phyloP scores from a whole-genome alignment of 1,140 invertebrate genomes.

The Drosophila bocki region DNA sequence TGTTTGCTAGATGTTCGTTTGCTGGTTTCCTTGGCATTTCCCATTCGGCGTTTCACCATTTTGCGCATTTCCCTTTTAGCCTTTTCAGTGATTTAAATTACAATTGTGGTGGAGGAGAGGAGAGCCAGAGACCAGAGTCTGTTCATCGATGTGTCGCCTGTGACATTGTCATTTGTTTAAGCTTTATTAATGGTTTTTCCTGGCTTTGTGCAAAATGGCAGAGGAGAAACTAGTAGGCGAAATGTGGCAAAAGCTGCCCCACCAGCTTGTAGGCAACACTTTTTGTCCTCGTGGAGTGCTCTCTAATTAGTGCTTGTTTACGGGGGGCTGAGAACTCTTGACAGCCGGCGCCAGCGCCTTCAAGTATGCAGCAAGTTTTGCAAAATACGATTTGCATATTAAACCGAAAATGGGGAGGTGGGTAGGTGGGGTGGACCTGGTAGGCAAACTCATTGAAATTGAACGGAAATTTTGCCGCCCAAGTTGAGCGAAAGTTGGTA shows the following conservation, averaged over 20 bases:
- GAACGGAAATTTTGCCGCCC: constrained; percentile 55
- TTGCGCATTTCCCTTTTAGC: constrained; percentile 14
- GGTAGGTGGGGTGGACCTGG: not conserved
- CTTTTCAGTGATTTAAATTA: constrained; percentile 42
- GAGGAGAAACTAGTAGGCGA: constrained; percentile 8
- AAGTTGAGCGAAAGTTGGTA: constrained; percentile 50
- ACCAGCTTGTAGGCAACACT: constrained; percentile 43
- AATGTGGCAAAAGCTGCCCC: constrained; percentile 5
- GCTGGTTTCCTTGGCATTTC: constrained; percentile 17
- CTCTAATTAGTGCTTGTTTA: constrained; percentile 45
- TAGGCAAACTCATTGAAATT: constrained; percentile 42
- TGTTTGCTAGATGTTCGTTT: constrained; percentile 45
- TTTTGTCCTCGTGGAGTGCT: constrained; percentile 48
- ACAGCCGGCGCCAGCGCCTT: constrained; percentile 59
- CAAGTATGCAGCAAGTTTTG: constrained; percentile 68
- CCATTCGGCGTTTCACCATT: constrained; percentile 9
- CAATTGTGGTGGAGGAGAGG: constrained; percentile 13
- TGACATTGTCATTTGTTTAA: constrained; percentile 52
- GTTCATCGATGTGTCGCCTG: constrained; percentile 58
- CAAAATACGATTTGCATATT: constrained; percentile 62
- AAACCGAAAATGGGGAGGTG: constrained; percentile 12
- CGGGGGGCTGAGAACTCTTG: constrained; percentile 37
- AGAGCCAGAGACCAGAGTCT: not conserved
- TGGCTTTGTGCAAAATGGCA: constrained; percentile 17
- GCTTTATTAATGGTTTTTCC: constrained; percentile 64